Conservation (phyloP, 2,888 invertebrate species). For the Encarsia formosa region DNA sequence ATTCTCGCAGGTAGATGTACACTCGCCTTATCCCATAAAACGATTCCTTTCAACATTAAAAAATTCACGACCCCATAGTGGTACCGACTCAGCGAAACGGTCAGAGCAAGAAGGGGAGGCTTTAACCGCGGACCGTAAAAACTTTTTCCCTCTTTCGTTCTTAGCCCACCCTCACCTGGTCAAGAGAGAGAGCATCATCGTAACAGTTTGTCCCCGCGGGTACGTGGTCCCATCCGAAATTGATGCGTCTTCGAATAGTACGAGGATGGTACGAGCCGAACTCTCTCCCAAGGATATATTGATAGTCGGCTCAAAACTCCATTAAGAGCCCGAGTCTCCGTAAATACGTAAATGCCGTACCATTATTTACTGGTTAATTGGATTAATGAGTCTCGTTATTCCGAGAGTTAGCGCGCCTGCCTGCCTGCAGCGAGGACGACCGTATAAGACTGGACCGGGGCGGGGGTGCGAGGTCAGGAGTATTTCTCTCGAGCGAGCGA, state of each 20-base stretch:
- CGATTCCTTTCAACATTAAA: constrained; percentile 7
- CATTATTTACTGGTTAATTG: constrained; percentile 54
- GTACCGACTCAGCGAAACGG: background rate
- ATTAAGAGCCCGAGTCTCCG: constrained; percentile 40
- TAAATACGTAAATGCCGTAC: constrained; percentile 52
- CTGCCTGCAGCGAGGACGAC: constrained; percentile 1
- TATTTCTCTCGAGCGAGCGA: no score
- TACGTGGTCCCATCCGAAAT: no score
- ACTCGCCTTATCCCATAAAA: no score
- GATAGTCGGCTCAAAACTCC: constrained; percentile 53
- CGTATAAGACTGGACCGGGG: background rate
- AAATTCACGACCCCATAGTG: constrained; percentile 5
- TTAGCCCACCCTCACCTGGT: background rate
- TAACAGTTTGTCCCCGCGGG: background rate
- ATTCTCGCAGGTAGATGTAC: no score
- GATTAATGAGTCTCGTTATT: constrained; percentile 53
- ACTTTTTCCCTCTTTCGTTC: no score
- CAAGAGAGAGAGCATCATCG: no score
- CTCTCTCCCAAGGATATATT: constrained; percentile 47
- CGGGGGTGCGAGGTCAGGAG: background rate
- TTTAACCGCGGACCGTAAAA: no score
- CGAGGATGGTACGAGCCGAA: background rate
- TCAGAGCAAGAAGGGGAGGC: no score
- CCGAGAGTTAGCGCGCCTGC: constrained; percentile 31
- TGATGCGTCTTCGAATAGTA: no score